phyloP scores from a whole-genome alignment of 30 jellyfish, hydroid and myxozoan genomes.

The Aurelia coerulea region DNA sequence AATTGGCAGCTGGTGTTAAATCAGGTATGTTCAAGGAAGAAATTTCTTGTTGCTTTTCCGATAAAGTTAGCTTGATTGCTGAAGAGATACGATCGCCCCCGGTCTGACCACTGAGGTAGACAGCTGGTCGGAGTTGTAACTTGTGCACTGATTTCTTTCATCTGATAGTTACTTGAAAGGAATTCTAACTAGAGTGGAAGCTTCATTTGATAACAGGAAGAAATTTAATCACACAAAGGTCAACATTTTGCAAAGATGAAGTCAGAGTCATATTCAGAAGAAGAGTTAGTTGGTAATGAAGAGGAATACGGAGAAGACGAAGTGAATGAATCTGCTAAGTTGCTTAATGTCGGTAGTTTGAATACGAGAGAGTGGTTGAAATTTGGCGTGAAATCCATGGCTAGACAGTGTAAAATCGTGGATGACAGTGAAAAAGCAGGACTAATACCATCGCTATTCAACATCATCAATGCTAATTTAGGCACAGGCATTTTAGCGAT shows the following conservation, averaged over 20 bases:
- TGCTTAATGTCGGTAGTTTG: slow-evolving; percentile 48
- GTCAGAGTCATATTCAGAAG: slow-evolving; percentile 7
- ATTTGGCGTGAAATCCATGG: slow-evolving; percentile 93
- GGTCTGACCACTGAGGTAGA: neutral
- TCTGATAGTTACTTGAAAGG: slow-evolving; percentile 33
- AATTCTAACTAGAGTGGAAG: slow-evolving; percentile 13
- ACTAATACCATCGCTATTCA: slow-evolving; percentile 83
- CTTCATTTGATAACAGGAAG: slow-evolving; percentile 7
- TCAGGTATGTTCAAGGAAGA: too few species aligned
- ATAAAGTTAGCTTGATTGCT: too few species aligned
- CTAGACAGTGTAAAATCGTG: slow-evolving; percentile 90
- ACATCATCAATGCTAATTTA: slow-evolving; percentile 89
- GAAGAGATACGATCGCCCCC: too few species aligned
- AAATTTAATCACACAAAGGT: neutral
- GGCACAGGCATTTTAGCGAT: slow-evolving; percentile 93
- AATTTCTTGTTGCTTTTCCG: too few species aligned
- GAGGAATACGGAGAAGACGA: slow-evolving; percentile 53
- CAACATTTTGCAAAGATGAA: neutral
- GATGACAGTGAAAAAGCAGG: slow-evolving; percentile 96
- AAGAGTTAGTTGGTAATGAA: slow-evolving; percentile 38
- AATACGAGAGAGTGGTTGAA: slow-evolving; percentile 86
- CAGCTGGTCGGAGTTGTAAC: slow-evolving; percentile 22
- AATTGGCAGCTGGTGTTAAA: too few species aligned
- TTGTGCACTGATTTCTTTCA: slow-evolving; percentile 29
- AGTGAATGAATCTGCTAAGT: slow-evolving; percentile 45